Percentiles rank a stretch among this genome's conserved stretches.
phyloP scores from a whole-genome alignment of 2,888 invertebrate species.

The Silvanus unidentatus region DNA sequence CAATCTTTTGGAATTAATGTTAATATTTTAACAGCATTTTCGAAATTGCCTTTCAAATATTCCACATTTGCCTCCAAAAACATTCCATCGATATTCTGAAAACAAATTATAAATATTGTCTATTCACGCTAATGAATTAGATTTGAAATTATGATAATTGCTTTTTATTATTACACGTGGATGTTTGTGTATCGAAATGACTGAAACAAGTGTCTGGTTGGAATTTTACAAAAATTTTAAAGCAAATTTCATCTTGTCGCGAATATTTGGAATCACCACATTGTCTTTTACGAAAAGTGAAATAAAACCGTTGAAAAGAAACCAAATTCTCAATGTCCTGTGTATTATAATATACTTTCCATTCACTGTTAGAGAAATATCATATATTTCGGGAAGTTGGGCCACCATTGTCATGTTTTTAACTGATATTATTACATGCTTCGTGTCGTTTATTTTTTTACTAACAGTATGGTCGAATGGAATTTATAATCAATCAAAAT shows the following conservation, averaged over 20 bases:
- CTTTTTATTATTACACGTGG: no score
- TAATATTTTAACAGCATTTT: slow-evolving; percentile 57
- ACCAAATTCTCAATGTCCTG: no score
- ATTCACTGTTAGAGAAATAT: no score
- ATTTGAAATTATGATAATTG: no score
- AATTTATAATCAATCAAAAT: slow-evolving; percentile 6
- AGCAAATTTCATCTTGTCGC: background rate
- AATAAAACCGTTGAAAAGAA: background rate
- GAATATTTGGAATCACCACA: background rate
- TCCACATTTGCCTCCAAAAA: slow-evolving; percentile 60
- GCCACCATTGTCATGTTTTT: background rate
- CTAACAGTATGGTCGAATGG: background rate
- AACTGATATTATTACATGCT: background rate
- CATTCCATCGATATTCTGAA: slow-evolving; percentile 50
- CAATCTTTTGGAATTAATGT: slow-evolving; percentile 46
- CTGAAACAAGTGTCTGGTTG: background rate
- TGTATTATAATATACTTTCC: no score
- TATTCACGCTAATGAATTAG: no score
- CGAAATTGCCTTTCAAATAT: slow-evolving; percentile 58
- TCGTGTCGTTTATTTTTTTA: background rate
- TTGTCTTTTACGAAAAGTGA: background rate
- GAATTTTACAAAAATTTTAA: background rate
- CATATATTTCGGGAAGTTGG: no score
- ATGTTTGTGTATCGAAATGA: background rate
- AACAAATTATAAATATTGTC: no score